Conservation (phyloP, 2,113 vertebrate species). For the Ailurus styani region DNA sequence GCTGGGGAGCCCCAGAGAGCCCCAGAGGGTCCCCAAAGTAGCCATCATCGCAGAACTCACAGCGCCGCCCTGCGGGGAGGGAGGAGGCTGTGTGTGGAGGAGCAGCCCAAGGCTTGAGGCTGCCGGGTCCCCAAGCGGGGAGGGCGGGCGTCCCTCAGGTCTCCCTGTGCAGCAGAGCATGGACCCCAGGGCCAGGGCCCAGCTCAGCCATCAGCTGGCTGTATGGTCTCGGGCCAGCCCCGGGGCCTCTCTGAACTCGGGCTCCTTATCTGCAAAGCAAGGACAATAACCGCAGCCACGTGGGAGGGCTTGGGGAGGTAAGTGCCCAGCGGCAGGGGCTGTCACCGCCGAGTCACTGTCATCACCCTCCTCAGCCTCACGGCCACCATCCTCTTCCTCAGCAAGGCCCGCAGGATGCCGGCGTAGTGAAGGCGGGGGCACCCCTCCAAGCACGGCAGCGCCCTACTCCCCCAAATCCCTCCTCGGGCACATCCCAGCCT, state of each 20-base stretch:
- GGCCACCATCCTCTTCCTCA: too few relatives aligned
- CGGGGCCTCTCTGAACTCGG: neutral
- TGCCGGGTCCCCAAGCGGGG: fast-evolving
- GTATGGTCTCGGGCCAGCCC: neutral
- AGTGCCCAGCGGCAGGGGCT: fast-evolving
- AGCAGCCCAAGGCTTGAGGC: fast-evolving
- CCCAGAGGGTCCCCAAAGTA: conserved; percentile 93
- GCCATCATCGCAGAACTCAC: conserved; percentile 92
- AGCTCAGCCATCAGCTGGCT: neutral
- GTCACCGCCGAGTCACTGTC: fast-evolving
- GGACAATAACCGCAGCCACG: fast-evolving
- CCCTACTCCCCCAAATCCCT: neutral
- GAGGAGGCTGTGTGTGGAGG: fast-evolving
- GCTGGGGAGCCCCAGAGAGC: conserved; percentile 73
- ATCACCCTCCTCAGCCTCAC: neutral
- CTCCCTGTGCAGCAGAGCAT: fast-evolving
- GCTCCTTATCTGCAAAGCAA: fast-evolving
- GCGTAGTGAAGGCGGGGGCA: neutral
- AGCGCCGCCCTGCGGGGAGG: conserved; percentile 85
- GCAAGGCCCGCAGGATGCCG: fast-evolving
- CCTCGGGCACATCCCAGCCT: neutral
- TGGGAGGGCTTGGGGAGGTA: fast-evolving
- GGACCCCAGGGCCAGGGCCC: neutral
- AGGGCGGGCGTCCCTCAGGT: fast-evolving
- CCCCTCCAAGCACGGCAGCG: neutral